Evolutionary conservation across 2,113 vertebrate species (phyloP), one percentile per base, ranked within the genome.

Genomic region (Brachyhypopomus gauderio): DNA sequence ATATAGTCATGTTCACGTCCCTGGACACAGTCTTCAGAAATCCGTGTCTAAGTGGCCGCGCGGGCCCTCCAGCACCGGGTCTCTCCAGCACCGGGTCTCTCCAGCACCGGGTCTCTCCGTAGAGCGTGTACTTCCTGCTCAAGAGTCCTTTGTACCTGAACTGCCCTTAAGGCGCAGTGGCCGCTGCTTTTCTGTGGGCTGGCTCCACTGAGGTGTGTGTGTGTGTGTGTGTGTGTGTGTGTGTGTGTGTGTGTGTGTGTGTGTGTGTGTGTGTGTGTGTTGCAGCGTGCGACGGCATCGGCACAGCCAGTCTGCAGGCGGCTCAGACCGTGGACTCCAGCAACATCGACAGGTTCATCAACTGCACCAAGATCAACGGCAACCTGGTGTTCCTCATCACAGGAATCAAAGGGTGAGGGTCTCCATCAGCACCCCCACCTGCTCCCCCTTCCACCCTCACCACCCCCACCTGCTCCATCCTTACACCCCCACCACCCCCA

Each of bases 331-430:
- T 99, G 81, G 98, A 99, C 90, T 97, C 97, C 86, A 99, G 93
- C 90, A 99, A 99, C 92, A 98, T 99, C 2, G 97, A 98, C 93
- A 97, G 95, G 86, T 99, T 99, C 89, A 89, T 97, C 85, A 99
- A 99, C 93, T 99, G 98, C 82, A 99, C 98, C 80, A 99, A 99
- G 92, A 99, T 99, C 94, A 99, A 99, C 72, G 98, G 98, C 83
- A 99, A 99, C 90, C 91, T 99, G 80, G 96, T 98, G 86, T 99
- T 99, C 86, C 96, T 99, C 69, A 97, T 99, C 87, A 99, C 97
- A 56, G 98, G 98, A 38, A 99, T 99, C 89, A 97, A 98, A 82
- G 98, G 98, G 98, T 99, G 82, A 95, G 96, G 30, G 30, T 30
- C 30, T 2, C 30, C 30, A 30, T 3, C 30, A 30, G 30, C 30